Base-by-base conservation (phyloP, 2,888 invertebrate genomes). In the Nomada goodeniana region DNA sequence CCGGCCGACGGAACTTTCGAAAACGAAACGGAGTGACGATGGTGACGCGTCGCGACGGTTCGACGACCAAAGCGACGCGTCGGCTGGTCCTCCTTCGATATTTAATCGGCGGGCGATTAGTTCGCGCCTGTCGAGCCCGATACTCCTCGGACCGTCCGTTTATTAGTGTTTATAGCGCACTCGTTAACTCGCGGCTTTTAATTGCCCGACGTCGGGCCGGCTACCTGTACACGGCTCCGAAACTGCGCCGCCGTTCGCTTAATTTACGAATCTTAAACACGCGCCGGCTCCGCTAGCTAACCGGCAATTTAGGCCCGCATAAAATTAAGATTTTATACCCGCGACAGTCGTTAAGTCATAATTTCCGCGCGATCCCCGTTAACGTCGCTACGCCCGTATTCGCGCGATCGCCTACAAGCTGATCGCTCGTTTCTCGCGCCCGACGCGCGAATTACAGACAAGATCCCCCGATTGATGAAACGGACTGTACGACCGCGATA, bases 401-500 rank as follows among this genome's bases (percentile, higher is more conserved):
- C 68, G 68, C 76, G 55, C 63, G 68, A 63, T 52, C 76, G 64
- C 11, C n/a, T n/a, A 15, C 20, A 5, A 5, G 3, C 20, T 13
- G 23, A 36, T 2, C 13, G 20, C 10, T 18, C 18, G 23, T 36
- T n/a, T 20, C 1, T 55, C 44, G 44, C 11, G 15, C 18, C 20
- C 15, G 23, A 20, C 26, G 47, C 18, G 50, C 18, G 36, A 36
- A 47, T 11, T 3, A 13, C 15, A 11, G 18, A 7, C 26, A 2
- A 10, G 20, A 23, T 36, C n/a, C 15, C 15, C 0, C 57, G 55
- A 80, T 73, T 78, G 84, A 84, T 76, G 80, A 69, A 47, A 29
- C 77, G 77, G 88, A 87, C 87, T 87, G 87, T 87, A 87, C 88
- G 73, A 70, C 76, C 88, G 84, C 82, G 84, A 88, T 88, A 86